Conservation (phyloP, 2,888 invertebrate genomes). For the Bombyx huttoni region DNA sequence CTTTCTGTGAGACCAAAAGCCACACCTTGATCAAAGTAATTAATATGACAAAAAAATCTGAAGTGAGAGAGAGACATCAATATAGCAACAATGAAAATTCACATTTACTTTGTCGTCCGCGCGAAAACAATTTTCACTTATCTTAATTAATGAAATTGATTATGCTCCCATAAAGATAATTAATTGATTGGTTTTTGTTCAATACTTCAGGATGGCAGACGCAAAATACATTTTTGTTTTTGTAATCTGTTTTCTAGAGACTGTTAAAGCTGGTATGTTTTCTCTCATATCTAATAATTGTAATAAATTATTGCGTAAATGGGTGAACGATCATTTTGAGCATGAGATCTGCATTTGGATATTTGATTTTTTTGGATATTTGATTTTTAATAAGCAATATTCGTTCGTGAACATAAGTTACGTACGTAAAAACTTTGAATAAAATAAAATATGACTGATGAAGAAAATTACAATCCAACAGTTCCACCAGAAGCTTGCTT, state of each 20-base stretch:
- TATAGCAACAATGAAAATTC: neutral
- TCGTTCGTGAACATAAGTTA: no score
- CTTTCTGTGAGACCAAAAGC: no score
- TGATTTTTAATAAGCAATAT: no score
- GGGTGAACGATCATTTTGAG: no score
- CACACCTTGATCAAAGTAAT: no score
- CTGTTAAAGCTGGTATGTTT: constrained; percentile 3
- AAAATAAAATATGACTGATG: no score
- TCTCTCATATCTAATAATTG: neutral
- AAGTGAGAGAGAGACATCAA: no score
- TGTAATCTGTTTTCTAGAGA: neutral
- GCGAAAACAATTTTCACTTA: constrained; percentile 14
- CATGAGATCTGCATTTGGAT: no score
- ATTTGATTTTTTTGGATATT: no score
- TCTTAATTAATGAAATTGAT: constrained; percentile 7
- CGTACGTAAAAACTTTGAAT: no score
- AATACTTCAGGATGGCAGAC: neutral
- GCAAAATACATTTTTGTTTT: neutral
- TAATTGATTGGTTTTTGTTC: neutral
- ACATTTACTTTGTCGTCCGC: constrained; percentile 7
- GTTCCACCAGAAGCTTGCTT: constrained; percentile 45
- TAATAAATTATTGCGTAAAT: neutral
- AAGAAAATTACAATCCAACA: constrained; percentile 8
- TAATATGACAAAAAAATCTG: no score
- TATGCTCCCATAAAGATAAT: neutral